Conservation (phyloP, 64 coral and sea anemone species). For the Astreopora myriophthalma region DNA sequence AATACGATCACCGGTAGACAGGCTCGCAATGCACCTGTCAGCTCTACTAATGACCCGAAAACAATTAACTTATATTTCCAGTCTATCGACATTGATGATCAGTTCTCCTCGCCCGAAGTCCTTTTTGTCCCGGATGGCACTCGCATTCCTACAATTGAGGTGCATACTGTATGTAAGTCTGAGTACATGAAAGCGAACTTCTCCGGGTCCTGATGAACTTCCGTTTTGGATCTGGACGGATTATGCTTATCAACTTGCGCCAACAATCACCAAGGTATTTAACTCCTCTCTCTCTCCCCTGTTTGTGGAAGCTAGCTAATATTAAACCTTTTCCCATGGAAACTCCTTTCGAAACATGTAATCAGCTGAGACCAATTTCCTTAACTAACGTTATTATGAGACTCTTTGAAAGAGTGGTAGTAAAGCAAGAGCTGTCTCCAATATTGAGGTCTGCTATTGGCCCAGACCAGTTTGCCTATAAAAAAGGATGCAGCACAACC, state of each 20-base stretch:
- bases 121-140: slow-evolving; percentile 18
- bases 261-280: slow-evolving; percentile 49
- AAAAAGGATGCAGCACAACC: no score
- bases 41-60: background rate
- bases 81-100: slow-evolving; percentile 32
- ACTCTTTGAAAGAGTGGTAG: no score
- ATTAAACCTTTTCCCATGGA: no score
- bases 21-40: background rate
- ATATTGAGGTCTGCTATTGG: no score
- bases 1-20: no score
- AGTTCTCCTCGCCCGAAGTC: background rate
- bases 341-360: no score
- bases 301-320: no score
- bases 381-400: no score
- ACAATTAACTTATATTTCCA: slow-evolving; percentile 55
- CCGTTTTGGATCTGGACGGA: slow-evolving; percentile 32
- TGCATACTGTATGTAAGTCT: slow-evolving; percentile 13
- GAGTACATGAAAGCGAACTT: slow-evolving; percentile 19
- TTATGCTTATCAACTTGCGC: slow-evolving; percentile 51
- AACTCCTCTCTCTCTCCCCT: background rate
- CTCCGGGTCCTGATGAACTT: slow-evolving; percentile 27
- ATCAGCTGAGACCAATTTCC: no score
- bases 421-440: no score
- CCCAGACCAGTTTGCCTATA: no score
- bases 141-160: slow-evolving; percentile 47